Conservation (phyloP, 1,140 invertebrate genomes). For the Papilio polytes region DNA sequence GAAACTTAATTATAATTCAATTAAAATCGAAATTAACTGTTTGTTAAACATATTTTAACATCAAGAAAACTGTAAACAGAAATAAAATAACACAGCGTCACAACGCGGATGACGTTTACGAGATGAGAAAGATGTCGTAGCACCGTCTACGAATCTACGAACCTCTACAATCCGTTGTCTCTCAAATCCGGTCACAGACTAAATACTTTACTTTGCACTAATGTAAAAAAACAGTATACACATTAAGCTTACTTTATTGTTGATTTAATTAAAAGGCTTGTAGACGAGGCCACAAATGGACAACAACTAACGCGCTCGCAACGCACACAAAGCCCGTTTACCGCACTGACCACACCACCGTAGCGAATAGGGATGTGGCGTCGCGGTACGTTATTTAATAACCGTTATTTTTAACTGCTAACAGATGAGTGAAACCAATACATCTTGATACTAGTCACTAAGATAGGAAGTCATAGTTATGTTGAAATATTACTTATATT, state of each 20-base stretch:
- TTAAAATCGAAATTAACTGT: neutral
- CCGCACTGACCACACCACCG: conserved; percentile 39
- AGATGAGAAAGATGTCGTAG: conserved; percentile 20
- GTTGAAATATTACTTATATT: too few species aligned
- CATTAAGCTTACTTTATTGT: conserved; percentile 1
- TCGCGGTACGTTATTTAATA: neutral
- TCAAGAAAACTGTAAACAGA: neutral
- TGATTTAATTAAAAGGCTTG: conserved; percentile 32
- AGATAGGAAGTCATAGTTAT: too few species aligned
- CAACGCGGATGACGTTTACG: neutral
- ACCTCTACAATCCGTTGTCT: conserved; percentile 24
- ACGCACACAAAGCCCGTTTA: conserved; percentile 25
- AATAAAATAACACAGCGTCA: conserved; percentile 2
- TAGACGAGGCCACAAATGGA: conserved; percentile 26
- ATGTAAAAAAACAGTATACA: conserved; percentile 12
- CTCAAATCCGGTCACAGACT: conserved; percentile 1
- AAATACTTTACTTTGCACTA: neutral
- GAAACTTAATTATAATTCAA: neutral
- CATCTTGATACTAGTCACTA: conserved; percentile 16
- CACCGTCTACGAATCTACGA: conserved; percentile 26
- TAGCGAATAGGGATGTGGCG: conserved; percentile 11
- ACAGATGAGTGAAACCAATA: neutral
- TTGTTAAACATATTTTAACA: neutral
- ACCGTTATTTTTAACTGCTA: conserved; percentile 1
- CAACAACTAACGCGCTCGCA: conserved; percentile 38